Conservation (phyloP, 92 coral and sea anemone genomes). For the Porites divaricata region DNA sequence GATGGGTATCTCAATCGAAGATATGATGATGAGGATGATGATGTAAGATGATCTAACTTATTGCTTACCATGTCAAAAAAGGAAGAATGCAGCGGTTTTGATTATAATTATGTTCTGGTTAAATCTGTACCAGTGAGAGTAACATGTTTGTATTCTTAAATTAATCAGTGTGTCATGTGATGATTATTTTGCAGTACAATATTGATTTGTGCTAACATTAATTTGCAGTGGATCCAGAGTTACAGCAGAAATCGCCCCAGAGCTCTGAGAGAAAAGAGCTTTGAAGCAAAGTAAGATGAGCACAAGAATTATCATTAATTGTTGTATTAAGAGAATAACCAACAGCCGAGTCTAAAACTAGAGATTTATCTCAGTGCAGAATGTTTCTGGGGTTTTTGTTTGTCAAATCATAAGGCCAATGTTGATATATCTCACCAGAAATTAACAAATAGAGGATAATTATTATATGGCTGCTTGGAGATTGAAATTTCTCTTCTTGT, state of each 20-base stretch:
- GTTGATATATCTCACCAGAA: no score
- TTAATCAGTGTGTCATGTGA: not conserved
- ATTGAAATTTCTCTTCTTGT: no score
- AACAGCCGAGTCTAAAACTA: not conserved
- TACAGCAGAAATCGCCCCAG: constrained; percentile 42
- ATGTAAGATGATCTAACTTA: constrained; percentile 9
- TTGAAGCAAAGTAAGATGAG: constrained; percentile 62
- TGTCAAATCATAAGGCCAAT: no score
- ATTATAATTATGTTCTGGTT: no score
- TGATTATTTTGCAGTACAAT: not conserved
- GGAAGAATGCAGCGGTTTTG: no score
- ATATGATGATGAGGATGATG: constrained; percentile 71
- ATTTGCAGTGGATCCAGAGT: constrained; percentile 9
- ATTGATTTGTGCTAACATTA: not conserved
- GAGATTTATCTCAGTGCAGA: not conserved
- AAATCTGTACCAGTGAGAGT: no score
- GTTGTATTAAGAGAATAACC: no score
- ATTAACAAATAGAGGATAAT: no score
- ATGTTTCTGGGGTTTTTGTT: no score
- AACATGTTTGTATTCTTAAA: not conserved
- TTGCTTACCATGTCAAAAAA: not conserved
- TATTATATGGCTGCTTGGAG: no score
- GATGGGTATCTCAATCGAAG: constrained; percentile 81
- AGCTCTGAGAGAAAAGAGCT: constrained; percentile 46
- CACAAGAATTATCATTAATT: no score